Evolutionary conservation across 2,888 invertebrate genomes (phyloP).

Genomic region (Eremobia ochroleuca): DNA sequence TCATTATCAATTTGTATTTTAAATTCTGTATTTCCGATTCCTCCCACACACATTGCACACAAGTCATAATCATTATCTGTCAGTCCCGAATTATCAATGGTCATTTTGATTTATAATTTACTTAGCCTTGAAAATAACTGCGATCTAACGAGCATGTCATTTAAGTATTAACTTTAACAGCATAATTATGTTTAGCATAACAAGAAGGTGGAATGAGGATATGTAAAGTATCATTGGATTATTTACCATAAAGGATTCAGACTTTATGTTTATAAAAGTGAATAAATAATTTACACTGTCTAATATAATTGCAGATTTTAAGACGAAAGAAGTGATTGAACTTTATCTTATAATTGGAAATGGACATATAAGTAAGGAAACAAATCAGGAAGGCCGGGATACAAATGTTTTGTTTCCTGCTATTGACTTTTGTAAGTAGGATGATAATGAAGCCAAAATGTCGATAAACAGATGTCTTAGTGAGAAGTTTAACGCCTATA

Average conservation of each 20-base stretch:
- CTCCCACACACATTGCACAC: constrained; percentile 37
- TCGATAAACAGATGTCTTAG: background rate
- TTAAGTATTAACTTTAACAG: constrained; percentile 38
- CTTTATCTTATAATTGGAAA: constrained; percentile 20
- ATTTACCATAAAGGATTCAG: background rate
- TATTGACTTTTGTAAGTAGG: constrained; percentile 48
- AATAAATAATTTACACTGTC: background rate
- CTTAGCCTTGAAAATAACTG: constrained; percentile 53
- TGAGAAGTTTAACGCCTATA: background rate
- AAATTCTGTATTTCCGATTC: constrained; percentile 21
- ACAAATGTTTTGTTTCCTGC: constrained; percentile 35
- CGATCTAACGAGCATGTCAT: constrained; percentile 48
- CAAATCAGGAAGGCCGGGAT: constrained; percentile 18
- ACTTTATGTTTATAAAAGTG: constrained; percentile 1
- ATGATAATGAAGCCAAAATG: constrained; percentile 1
- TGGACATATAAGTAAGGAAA: background rate
- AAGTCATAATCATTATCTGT: constrained; percentile 47
- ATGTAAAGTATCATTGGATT: constrained; percentile 18
- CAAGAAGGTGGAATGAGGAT: constrained; percentile 27
- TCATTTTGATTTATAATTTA: constrained; percentile 39
- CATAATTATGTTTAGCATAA: constrained; percentile 35
- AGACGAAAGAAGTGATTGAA: constrained; percentile 8
- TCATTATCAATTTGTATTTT: constrained; percentile 5
- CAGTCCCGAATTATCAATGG: constrained; percentile 49
- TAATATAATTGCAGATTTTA: background rate